phyloP scores from a whole-genome alignment of 1,140 invertebrate genomes.

The Leptinotarsa defecta region DNA sequence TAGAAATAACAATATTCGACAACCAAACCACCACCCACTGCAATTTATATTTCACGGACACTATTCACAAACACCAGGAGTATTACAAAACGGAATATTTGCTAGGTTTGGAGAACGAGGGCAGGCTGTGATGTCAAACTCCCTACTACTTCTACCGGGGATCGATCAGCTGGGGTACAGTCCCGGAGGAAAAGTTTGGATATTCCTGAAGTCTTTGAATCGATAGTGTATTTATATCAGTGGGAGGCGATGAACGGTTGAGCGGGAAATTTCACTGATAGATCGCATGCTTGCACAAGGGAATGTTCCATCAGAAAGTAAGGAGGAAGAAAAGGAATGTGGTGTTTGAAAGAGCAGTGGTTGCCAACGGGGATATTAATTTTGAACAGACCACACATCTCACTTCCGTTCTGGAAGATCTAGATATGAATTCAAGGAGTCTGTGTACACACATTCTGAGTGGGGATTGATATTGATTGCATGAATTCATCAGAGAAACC shows the following conservation, averaged over 20 bases:
- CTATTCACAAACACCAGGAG: constrained; percentile 8
- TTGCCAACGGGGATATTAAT: no score
- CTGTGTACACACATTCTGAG: no score
- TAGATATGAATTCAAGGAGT: no score
- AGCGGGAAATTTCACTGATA: constrained; percentile 17
- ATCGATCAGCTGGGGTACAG: constrained; percentile 48
- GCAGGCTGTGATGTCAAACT: constrained; percentile 33
- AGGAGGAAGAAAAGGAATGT: no score
- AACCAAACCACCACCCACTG: not conserved
- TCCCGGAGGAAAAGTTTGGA: constrained; percentile 32
- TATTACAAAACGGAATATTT: not conserved
- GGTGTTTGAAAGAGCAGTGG: no score
- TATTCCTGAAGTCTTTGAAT: constrained; percentile 20
- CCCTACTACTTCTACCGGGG: constrained; percentile 39
- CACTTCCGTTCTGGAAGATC: no score
- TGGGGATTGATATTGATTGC: no score
- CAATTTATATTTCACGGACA: not conserved
- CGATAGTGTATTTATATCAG: constrained; percentile 28
- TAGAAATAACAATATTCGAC: not conserved
- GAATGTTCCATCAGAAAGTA: no score
- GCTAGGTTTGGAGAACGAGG: constrained; percentile 16
- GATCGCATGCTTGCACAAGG: no score
- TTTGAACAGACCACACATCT: no score
- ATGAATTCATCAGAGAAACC: no score
- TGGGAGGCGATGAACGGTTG: constrained; percentile 8